Evolutionary conservation across 2,113 vertebrate genomes (phyloP).

Genomic region (Sinocyclocheilus grahami): DNA sequence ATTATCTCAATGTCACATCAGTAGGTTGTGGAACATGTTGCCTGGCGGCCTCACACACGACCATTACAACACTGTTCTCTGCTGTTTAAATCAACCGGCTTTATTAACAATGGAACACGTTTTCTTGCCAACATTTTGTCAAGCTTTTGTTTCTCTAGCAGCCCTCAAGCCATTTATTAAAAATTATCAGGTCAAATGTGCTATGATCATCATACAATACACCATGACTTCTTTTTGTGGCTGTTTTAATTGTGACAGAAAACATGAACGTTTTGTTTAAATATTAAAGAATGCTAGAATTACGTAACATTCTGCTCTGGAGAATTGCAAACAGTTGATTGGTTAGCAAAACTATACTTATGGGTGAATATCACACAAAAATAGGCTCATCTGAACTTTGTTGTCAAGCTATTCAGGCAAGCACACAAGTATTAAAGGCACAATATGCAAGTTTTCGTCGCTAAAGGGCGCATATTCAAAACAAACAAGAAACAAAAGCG

Average conservation of each 20-base stretch:
- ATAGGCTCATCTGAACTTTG: background rate
- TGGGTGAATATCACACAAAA: background rate
- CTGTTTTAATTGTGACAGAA: background rate
- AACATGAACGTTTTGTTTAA: background rate
- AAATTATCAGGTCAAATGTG: background rate
- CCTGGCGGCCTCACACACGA: slow-evolving; percentile 1
- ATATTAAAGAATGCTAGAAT: background rate
- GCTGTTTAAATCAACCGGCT: background rate
- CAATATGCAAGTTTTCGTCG: no score
- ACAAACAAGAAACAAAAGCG: no score
- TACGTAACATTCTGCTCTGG: background rate
- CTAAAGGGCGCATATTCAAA: no score
- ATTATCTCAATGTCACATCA: slow-evolving; percentile 64
- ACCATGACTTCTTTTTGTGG: background rate
- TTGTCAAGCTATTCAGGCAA: background rate
- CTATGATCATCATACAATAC: background rate
- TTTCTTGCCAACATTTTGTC: slow-evolving; percentile 6
- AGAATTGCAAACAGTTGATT: background rate
- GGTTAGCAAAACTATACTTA: background rate
- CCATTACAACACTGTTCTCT: background rate
- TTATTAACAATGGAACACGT: background rate
- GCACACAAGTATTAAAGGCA: background rate
- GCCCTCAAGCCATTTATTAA: background rate
- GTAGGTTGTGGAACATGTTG: slow-evolving; percentile 45
- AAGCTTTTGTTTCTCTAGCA: background rate